Evolutionary conservation across 2,113 vertebrate genomes (phyloP), one percentile per base, ranked within the genome.

Genomic region (Oryzias melastigma): DNA sequence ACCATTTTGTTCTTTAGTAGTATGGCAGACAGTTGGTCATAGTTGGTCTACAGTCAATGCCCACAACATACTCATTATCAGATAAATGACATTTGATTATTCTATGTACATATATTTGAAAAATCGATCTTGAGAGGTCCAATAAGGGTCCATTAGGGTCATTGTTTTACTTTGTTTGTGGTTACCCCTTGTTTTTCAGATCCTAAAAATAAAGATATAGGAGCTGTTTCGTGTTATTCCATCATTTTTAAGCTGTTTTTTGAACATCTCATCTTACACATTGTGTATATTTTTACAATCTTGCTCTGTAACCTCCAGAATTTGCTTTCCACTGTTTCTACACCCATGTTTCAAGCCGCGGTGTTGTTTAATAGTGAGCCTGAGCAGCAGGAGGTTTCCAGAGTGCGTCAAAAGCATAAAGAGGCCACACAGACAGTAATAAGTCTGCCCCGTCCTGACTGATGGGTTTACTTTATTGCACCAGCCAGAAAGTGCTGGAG

Each of bases 401-500:
- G 65, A 61, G 70, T 20, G 74, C 22, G 29, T 62, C 63, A 74
- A 54, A 82, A 77, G 70, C 68, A 43, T 66, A 64, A 53, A 67
- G 62, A 73, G 87, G 83, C 89, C 89, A 89, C 89, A 88, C 83
- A 85, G 68, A 73, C 87, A 61, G 68, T 76, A 73, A 82, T 82
- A 78, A 68, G 77, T 82, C 80, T 53, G 62, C 68, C 67, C 62
- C 17, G 15, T 53, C 77, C 72, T 91, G 87, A 90, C 66, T 85
- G 90, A 91, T 88, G 35, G 82, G 55, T 81, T 75, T 72, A 64
- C 75, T 90, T 91, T 89, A 91, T 90, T 89, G 76, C 70, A 71
- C 27, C 63, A 77, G 69, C 73, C 62, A 54, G 54, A 59, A 53
- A 87, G 85, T 71, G 67, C 77, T 57, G 49, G 56, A 73, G 59